These are phyloP conservation scores for Peromyscus melanophrys DNA, from an alignment of 2,797 vertebrate species.

Conservation along the genomic window DNA sequence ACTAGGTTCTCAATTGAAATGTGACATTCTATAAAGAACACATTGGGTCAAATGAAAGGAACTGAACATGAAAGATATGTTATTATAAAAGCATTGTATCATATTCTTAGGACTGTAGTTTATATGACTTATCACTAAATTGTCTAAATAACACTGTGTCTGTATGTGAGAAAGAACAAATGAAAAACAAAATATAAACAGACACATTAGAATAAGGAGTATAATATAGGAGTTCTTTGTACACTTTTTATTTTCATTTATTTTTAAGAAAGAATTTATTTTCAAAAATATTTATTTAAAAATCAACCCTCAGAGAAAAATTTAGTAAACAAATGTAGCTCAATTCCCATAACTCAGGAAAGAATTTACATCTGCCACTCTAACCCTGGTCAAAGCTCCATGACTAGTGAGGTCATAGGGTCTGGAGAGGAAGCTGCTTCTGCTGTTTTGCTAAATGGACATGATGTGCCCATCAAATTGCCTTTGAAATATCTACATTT, in stretches of 20 bases:
- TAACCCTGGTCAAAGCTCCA: background rate
- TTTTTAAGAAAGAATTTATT: slow-evolving; percentile 42
- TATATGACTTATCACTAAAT: background rate
- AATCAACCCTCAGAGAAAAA: background rate
- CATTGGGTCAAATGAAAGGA: background rate
- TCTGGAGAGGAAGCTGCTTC: background rate
- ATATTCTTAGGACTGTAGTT: background rate
- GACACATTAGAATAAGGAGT: background rate
- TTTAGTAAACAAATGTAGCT: background rate
- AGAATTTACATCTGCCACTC: background rate
- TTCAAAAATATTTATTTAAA: background rate
- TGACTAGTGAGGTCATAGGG: background rate
- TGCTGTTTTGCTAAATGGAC: background rate
- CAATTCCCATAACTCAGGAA: background rate
- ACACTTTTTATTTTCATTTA: slow-evolving; percentile 35
- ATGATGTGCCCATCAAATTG: background rate
- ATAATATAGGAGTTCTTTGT: background rate
- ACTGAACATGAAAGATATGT: background rate
- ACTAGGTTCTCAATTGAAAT: background rate
- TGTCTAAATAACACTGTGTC: background rate
- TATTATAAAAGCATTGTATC: background rate
- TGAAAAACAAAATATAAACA: background rate
- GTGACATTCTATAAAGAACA: background rate
- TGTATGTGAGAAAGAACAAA: background rate
- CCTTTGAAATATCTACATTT: background rate